Conservation (phyloP, 2,113 vertebrate genomes). For the Notechis scutatus region DNA sequence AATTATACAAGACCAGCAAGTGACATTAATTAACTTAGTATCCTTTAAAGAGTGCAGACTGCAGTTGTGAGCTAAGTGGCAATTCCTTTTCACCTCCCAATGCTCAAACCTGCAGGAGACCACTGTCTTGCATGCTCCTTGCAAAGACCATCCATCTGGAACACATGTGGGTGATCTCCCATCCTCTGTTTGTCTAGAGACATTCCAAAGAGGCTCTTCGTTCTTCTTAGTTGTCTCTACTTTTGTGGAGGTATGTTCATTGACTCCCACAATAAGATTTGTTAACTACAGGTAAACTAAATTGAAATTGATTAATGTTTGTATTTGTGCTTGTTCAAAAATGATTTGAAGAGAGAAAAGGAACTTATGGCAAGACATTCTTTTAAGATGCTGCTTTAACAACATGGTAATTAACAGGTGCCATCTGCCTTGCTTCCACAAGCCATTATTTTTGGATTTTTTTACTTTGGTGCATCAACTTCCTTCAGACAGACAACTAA, state of each 20-base stretch:
- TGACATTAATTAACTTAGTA: neutral
- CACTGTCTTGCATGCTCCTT: neutral
- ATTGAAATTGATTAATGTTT: constrained; percentile 21
- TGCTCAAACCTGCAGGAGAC: neutral
- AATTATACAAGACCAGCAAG: neutral
- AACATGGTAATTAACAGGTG: neutral
- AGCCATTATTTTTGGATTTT: constrained; percentile 23
- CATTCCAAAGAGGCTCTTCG: neutral
- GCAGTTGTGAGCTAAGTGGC: neutral
- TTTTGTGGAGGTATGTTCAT: neutral
- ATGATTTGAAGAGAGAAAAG: constrained; percentile 11
- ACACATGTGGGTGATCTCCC: neutral
- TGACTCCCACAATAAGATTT: neutral
- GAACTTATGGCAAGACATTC: constrained; percentile 4
- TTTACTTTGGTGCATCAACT: neutral
- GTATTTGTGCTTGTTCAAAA: neutral
- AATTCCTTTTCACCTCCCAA: neutral
- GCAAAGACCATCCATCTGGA: neutral
- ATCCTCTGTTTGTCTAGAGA: neutral
- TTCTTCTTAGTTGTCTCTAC: neutral
- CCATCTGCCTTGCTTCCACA: constrained; percentile 11
- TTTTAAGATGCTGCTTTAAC: constrained; percentile 9
- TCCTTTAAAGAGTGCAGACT: neutral
- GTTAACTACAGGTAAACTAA: constrained; percentile 19
- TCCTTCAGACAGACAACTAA: constrained; percentile 4